Evolutionary conservation across 2,888 invertebrate genomes (phyloP), one percentile per base, ranked within the genome.

Genomic region (Odontomyia ornata): DNA sequence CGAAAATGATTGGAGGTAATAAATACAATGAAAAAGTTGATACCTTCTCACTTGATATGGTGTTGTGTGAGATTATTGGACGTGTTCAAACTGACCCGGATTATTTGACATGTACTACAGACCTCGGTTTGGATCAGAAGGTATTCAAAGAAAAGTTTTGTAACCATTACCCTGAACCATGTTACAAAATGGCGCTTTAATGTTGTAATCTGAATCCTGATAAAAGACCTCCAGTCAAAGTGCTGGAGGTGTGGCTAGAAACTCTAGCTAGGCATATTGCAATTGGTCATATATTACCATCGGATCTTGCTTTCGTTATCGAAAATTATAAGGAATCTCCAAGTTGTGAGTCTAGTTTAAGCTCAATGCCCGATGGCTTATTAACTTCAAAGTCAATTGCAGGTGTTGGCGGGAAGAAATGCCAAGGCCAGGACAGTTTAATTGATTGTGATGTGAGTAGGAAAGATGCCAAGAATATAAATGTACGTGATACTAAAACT

Each of bases 1-100:
- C 98, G 0, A 98, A 98, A 87, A 98, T 98, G 98, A 95, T 98
- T 95, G 96, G 95, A 85, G 97, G 97, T 25, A 94, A 95, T 83
- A 94, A 95, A 80, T 98, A 98, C 85, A 97, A 98, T 84, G 97
- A n/a, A n/a, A n/a, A n/a, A n/a, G n/a, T n/a, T n/a, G n/a, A n/a
- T n/a, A n/a, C n/a, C n/a, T n/a, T n/a, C 87, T 97, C 97, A 28
- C 98, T 95, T 86, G 98, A 98, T 43, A 97, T 98, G 80, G 93
- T 98, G 79, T 88, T 97, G 2, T 98, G 98, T 85, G 98, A 95
- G 93, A 95, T 98, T 81, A 98, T 98, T 83, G 97, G 97, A 0
- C 91, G 97, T 60, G 96, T 98, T 4, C 93, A 95, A 80, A 98
- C 98, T 0, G 98, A 98, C 89, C 98, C 98, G 0, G 98, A 98